Conservation (phyloP, 2,113 vertebrate genomes). For the Cyrtonyx montezumae region DNA sequence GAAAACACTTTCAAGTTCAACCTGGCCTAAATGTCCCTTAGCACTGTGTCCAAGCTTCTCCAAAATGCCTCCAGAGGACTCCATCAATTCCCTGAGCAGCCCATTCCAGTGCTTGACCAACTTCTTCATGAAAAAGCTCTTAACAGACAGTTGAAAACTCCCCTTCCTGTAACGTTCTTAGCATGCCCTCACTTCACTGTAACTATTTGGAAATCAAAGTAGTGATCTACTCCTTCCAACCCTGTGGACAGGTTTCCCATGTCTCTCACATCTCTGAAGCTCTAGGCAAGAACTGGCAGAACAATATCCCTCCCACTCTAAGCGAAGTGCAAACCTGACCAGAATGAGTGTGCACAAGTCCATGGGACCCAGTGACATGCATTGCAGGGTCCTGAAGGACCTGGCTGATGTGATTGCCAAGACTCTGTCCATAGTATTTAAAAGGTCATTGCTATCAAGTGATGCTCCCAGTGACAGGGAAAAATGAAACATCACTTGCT, state of each 20-base stretch:
- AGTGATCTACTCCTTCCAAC: background rate
- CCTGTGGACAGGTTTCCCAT: background rate
- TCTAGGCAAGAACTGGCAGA: background rate
- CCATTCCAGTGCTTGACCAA: background rate
- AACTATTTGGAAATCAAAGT: background rate
- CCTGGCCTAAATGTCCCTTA: background rate
- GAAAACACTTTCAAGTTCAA: background rate
- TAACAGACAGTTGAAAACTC: no score
- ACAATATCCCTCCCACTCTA: background rate
- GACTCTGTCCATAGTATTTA: background rate
- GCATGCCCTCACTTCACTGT: background rate
- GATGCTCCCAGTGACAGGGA: background rate
- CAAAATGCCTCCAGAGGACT: background rate
- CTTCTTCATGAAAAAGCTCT: background rate
- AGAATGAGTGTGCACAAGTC: background rate
- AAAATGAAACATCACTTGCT: background rate
- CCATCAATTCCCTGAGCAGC: background rate
- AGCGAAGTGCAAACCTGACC: background rate
- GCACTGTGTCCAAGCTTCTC: background rate
- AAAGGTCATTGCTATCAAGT: background rate
- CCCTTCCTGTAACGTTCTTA: background rate
- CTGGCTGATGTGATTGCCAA: background rate
- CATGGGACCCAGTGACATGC: background rate
- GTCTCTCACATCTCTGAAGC: background rate
- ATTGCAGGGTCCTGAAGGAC: background rate